Evolutionary conservation across 2,888 invertebrate species (phyloP), one percentile per base, ranked within the genome.

Genomic region (Venustoraphidia nigricollis): DNA sequence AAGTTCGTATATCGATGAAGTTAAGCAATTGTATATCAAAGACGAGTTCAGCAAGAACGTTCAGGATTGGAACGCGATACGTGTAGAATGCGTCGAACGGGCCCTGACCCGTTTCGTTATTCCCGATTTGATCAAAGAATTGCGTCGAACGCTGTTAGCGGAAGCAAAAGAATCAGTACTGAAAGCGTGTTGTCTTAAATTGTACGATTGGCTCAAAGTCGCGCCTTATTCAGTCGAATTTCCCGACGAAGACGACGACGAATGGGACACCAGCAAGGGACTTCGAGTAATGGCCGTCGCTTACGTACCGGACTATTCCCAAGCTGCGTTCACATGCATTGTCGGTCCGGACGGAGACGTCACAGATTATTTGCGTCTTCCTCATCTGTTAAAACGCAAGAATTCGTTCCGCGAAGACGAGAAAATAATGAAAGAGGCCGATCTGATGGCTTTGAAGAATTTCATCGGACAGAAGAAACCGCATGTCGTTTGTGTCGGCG

Each of bases 21-120:
- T 89, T 41, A 89, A 92, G 59, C 85, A 88, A 56, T 69, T 90
- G 2, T 91, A 87, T 60, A 81, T 85, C 56, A 79, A 83, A 76
- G 96, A 96, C 67, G 95, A 95, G 65, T 96, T 93, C 66, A 92
- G 92, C 56, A 88, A 88, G 55, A 83, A 83, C 54, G 92, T 92
- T 0, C 86, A 94, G 63, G 92, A 93, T 56, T 98, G 98, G 98
- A 98, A 98, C 67, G 78, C 81, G 2, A 63, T 95, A 45, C 75
- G 98, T 39, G 80, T 81, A 2, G 85, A 90, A 58, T 90, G 93
- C 47, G 85, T 97, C 0, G 87, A 90, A 57, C 71, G 89, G 51
- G 94, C 96, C 0, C 73, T 96, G 45, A 84, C 76, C 17, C 83
- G 86, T 60, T 84, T 94, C 64, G 79, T 98, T 5, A 80, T 93